Conservation (phyloP, 2,113 vertebrate species). For the Tamias sibiricus region DNA sequence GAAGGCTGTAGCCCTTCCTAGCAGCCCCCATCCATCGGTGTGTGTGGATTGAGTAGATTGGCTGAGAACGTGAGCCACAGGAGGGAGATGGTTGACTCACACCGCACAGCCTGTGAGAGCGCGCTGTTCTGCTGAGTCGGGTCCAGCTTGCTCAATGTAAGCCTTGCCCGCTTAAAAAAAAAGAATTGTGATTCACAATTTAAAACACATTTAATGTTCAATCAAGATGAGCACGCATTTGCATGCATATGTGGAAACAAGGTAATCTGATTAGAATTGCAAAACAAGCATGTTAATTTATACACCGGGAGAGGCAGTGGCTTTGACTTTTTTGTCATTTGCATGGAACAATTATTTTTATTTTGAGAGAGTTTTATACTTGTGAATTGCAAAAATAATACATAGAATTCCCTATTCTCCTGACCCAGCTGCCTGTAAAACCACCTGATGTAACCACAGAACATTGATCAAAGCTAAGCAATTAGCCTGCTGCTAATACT, state of each 20-base stretch:
- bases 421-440: neutral
- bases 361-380: constrained; percentile 23
- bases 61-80: neutral
- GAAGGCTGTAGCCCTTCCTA: neutral
- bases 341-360: neutral
- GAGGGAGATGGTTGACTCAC: neutral
- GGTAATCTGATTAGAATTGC: neutral
- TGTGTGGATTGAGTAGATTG: neutral
- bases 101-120: neutral
- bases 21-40: neutral
- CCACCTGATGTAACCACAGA: neutral
- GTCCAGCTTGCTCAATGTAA: neutral
- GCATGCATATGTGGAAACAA: neutral
- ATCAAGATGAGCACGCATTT: neutral
- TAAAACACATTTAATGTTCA: constrained; percentile 31
- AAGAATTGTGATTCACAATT: neutral
- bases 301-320: neutral
- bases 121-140: neutral
- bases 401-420: neutral
- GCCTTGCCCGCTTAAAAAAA: neutral
- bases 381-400: neutral
- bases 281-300: neutral
- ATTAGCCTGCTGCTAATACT: neutral
- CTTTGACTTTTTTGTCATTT: constrained; percentile 25
- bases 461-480: neutral